Conservation (phyloP, 2,888 invertebrate species). For the Ectobius pallidus region DNA sequence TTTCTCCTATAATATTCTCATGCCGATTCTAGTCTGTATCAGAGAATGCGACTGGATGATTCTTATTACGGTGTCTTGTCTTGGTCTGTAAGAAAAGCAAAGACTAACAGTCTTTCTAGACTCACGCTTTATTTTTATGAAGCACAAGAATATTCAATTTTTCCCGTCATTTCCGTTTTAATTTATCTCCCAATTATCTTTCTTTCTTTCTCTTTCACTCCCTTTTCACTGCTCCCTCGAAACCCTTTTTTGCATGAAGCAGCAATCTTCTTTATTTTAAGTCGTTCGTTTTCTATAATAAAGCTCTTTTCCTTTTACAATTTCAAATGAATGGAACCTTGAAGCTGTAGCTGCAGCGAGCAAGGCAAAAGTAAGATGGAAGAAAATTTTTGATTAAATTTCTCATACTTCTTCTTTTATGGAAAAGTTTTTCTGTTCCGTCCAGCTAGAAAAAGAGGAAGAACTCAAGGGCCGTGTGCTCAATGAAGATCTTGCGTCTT, state of each 20-base stretch:
- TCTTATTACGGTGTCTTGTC: no score
- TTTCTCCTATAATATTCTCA: no score
- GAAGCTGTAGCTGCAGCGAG: conserved; percentile 17
- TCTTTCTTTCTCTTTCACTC: conserved; percentile 15
- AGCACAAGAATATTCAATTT: conserved; percentile 27
- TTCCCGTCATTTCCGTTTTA: conserved; percentile 40
- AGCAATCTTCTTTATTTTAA: conserved; percentile 42
- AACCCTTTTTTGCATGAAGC: conserved; percentile 37
- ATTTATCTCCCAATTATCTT: conserved; percentile 41
- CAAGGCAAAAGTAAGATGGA: conserved; percentile 29
- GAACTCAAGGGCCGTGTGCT: conserved; percentile 10
- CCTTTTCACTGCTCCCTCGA: neutral
- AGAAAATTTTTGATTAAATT: conserved; percentile 43
- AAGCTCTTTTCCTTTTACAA: conserved; percentile 41
- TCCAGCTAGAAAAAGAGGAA: conserved; percentile 30
- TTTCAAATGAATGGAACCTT: conserved; percentile 42
- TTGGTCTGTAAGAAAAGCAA: no score
- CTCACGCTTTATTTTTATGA: no score
- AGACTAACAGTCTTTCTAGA: no score
- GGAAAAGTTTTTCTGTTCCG: conserved; percentile 28
- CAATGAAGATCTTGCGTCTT: neutral
- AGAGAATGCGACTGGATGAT: no score
- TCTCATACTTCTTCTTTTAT: conserved; percentile 40
- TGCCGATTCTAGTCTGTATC: no score
- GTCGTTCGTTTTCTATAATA: conserved; percentile 41